These are phyloP conservation scores for Caenorhabditis sinica DNA, from an alignment of 2,888 invertebrate genomes.

Conservation along the genomic window DNA sequence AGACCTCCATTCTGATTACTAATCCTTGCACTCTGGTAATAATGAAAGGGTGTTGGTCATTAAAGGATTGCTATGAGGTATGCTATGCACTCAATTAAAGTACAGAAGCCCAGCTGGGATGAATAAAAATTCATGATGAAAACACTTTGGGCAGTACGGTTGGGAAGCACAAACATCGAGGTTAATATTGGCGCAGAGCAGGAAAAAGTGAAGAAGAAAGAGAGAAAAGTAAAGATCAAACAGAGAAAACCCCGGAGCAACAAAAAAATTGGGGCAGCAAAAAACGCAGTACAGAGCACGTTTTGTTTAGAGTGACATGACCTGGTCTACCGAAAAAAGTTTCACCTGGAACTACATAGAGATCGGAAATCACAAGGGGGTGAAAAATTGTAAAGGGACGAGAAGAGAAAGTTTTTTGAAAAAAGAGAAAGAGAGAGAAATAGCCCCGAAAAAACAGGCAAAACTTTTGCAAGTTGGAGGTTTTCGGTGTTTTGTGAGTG, in stretches of 20 bases:
- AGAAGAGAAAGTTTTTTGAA: neutral
- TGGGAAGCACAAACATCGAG: slow-evolving; percentile 37
- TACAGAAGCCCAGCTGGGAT: no score
- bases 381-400: neutral
- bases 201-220: slow-evolving; percentile 10
- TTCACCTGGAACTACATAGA: slow-evolving; percentile 33
- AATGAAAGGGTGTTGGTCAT: no score
- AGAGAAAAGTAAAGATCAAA: slow-evolving; percentile 55
- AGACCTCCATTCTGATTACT: neutral
- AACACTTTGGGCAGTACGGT: neutral
- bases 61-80: no score
- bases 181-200: slow-evolving; percentile 14
- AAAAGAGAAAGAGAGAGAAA: neutral
- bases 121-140: neutral
- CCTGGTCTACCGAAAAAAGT: slow-evolving; percentile 27
- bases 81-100: no score
- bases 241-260: slow-evolving; percentile 29
- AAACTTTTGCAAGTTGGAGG: slow-evolving; percentile 20
- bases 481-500: slow-evolving; percentile 27
- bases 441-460: slow-evolving; percentile 15
- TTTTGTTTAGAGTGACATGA: slow-evolving; percentile 49
- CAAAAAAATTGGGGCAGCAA: neutral
- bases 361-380: slow-evolving; percentile 34
- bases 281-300: slow-evolving; percentile 52
- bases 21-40: no score